These are phyloP conservation scores for Coelopa frigida DNA, from an alignment of 1,140 invertebrate genomes.

Conservation along the genomic window DNA sequence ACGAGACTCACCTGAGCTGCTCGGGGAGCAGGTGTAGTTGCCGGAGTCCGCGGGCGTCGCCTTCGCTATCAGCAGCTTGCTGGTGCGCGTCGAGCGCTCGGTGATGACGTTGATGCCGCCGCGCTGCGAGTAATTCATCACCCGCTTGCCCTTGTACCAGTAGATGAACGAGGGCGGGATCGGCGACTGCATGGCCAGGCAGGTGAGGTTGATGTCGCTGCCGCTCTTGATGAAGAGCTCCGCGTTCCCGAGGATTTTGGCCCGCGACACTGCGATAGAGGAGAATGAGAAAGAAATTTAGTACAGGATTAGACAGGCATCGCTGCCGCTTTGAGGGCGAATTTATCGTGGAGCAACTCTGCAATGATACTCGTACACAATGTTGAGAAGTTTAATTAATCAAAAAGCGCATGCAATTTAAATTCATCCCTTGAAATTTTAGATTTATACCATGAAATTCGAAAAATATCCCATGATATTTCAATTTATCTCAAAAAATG, in stretches of 20 bases:
- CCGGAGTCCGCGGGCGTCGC: slow-evolving; percentile 72
- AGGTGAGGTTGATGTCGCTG: slow-evolving; percentile 85
- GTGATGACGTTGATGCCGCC: slow-evolving; percentile 81
- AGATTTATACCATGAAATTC: too few relatives aligned
- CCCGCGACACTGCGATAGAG: slow-evolving; percentile 72
- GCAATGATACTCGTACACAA: too few relatives aligned
- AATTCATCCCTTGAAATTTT: too few relatives aligned
- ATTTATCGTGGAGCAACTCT: too few relatives aligned
- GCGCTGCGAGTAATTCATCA: slow-evolving; percentile 82
- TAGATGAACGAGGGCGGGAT: slow-evolving; percentile 85
- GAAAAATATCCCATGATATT: too few relatives aligned
- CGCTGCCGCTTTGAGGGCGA: too few relatives aligned
- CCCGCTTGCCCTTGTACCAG: slow-evolving; percentile 80
- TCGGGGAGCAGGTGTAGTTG: slow-evolving; percentile 80
- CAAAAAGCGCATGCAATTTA: too few relatives aligned
- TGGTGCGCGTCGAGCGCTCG: slow-evolving; percentile 76
- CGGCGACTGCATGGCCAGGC: slow-evolving; percentile 75
- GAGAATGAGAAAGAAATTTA: too few relatives aligned
- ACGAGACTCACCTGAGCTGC: slow-evolving; percentile 49
- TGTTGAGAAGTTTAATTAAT: too few relatives aligned
- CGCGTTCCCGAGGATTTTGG: slow-evolving; percentile 76
- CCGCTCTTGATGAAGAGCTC: slow-evolving; percentile 83
- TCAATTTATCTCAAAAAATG: too few relatives aligned
- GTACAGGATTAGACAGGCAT: too few relatives aligned
- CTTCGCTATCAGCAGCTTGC: slow-evolving; percentile 71